Percentiles rank a stretch among this genome's conserved stretches.
These are phyloP conservation scores for Callosobruchus maculatus DNA, from an alignment of 2,888 invertebrate species.

Conservation along the genomic window DNA sequence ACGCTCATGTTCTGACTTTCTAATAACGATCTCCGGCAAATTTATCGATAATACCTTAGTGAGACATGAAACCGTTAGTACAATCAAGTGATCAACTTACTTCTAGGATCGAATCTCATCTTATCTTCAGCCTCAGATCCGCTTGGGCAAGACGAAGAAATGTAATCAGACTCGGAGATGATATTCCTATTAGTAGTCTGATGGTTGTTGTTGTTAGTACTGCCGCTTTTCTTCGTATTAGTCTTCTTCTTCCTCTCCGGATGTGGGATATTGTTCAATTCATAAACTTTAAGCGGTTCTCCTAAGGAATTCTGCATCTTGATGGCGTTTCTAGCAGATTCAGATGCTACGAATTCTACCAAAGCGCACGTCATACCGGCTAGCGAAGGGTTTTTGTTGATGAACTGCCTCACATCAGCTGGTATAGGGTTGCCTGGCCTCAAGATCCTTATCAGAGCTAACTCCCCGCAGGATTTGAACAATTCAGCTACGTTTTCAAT, in stretches of 20 bases:
- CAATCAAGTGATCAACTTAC: constrained; percentile 23
- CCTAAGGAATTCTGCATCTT: constrained; percentile 62
- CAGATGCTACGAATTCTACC: constrained; percentile 86
- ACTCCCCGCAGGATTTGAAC: constrained; percentile 85
- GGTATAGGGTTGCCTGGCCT: constrained; percentile 88
- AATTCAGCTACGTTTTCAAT: constrained; percentile 90
- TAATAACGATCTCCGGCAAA: too few relatives aligned
- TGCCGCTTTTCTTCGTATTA: constrained; percentile 58
- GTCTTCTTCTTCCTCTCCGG: constrained; percentile 71
- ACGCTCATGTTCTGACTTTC: too few relatives aligned
- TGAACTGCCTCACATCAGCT: constrained; percentile 85
- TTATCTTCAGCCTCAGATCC: constrained; percentile 56
- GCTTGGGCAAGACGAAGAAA: constrained; percentile 52
- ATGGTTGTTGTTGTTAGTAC: constrained; percentile 57
- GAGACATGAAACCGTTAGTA: too few relatives aligned
- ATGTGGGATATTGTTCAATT: constrained; percentile 68
- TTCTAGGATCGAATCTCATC: constrained; percentile 45
- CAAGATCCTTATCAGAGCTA: constrained; percentile 81
- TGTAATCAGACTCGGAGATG: constrained; percentile 40
- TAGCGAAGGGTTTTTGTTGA: constrained; percentile 86
- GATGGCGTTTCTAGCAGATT: constrained; percentile 78
- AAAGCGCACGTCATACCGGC: constrained; percentile 84
- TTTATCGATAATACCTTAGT: too few relatives aligned
- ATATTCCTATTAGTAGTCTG: constrained; percentile 19
- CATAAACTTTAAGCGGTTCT: constrained; percentile 66